Percentiles rank a stretch among this genome's conserved stretches.
Evolutionary conservation across 2,888 invertebrate species (phyloP).

Genomic region (Apeira syringaria): DNA sequence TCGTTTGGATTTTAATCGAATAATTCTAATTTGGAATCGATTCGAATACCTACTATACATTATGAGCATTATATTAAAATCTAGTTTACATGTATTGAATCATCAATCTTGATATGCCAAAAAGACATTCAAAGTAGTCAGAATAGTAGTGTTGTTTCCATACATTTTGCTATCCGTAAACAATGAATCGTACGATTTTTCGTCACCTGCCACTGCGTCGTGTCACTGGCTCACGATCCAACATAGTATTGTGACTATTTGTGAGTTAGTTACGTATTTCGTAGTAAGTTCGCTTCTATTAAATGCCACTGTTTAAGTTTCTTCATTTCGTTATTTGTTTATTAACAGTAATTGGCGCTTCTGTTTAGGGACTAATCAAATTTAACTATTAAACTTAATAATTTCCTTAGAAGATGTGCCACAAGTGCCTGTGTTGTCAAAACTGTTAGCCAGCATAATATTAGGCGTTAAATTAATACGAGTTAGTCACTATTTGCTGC

Average conservation of each 20-base stretch:
- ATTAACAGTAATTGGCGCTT: no score
- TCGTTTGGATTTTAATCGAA: slow-evolving; percentile 9
- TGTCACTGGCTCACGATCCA: slow-evolving; percentile 51
- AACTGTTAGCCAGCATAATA: no score
- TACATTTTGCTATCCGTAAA: slow-evolving; percentile 34
- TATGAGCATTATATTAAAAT: slow-evolving; percentile 18
- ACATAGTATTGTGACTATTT: slow-evolving; percentile 32
- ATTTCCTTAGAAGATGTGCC: no score
- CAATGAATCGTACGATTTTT: slow-evolving; percentile 53
- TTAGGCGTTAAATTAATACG: no score
- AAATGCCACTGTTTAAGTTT: slow-evolving; percentile 37
- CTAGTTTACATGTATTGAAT: slow-evolving; percentile 18
- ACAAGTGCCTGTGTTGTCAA: no score
- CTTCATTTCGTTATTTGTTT: not conserved
- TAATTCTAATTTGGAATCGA: slow-evolving; percentile 8
- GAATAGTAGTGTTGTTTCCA: slow-evolving; percentile 38
- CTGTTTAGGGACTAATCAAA: no score
- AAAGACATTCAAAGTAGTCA: slow-evolving; percentile 38
- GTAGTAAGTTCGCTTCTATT: slow-evolving; percentile 41
- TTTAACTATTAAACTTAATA: no score
- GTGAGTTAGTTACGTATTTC: slow-evolving; percentile 35
- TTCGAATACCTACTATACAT: slow-evolving; percentile 12
- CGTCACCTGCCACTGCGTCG: slow-evolving; percentile 48
- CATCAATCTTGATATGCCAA: slow-evolving; percentile 28
- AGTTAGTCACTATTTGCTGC: no score